Base-by-base conservation (phyloP, 2,797 vertebrate species). In the Apogon hyalosoma region DNA sequence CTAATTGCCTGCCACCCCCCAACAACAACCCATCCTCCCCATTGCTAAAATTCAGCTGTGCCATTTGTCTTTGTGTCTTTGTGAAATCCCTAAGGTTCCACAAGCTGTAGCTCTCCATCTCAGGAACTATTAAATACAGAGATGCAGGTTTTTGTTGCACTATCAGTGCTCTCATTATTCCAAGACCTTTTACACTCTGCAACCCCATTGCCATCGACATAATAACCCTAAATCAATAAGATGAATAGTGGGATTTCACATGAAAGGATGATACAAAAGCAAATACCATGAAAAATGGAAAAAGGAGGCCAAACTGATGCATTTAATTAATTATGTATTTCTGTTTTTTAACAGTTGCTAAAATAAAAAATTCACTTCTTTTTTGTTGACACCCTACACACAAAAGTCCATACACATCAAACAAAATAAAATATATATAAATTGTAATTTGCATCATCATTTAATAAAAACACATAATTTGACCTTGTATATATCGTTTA, bases 161-260 rank as follows among this genome's bases (percentile, higher is more conserved):
- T 90, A 91, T 91, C 86, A 67, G 73, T 33, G 70, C 61, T 74
- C 87, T 91, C 73, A 75, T 91, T 94, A 93, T 93, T 92, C 89
- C 88, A 81, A 47, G 60, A 87, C 86, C 82, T 84, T 68, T 77
- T 88, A 82, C 79, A 75, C 80, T 86, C 83, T 40, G 58, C 66
- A 57, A 82, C 59, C 77, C 77, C 51, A 77, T 73, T 70, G 82
- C 80, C 68, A 74, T 82, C 55, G 83, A 82, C 58, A 82, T 91
- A 92, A 92, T 92, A 90, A 90, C 76, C 85, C 79, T 93, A 91
- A 94, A 94, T 93, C 91, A 91, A 79, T 61, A 77, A 86, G 85
- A 90, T 59, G 69, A 87, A 80, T 81, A 4, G 58, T 47, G 77
- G 86, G 86, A 89, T 82, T 89, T 87, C 71, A 84, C 54, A 60